These are phyloP conservation scores for Psittacula derbiana DNA, from an alignment of 2,797 vertebrate species.

Conservation along the genomic window DNA sequence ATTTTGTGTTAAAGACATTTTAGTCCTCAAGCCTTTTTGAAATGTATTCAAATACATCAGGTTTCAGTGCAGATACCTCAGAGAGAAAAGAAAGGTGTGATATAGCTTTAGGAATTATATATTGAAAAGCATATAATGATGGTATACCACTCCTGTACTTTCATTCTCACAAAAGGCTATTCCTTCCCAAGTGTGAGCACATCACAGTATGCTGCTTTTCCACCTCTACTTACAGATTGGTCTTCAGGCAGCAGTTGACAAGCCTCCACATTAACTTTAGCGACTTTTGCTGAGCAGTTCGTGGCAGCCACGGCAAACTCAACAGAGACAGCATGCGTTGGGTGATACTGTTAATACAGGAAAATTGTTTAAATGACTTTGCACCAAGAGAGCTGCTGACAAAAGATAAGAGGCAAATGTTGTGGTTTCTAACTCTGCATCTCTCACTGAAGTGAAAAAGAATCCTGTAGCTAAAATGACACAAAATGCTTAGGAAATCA, in stretches of 20 bases:
- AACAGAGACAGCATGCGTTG: background rate
- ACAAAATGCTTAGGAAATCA: background rate
- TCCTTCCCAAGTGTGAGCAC: background rate
- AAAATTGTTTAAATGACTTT: slow-evolving; percentile 10
- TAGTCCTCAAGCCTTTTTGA: background rate
- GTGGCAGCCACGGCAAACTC: slow-evolving; percentile 76
- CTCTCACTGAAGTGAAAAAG: background rate
- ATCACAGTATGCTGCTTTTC: background rate
- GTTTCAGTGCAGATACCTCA: background rate
- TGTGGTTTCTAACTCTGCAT: background rate
- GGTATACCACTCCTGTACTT: background rate
- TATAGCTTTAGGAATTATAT: background rate
- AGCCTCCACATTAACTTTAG: background rate
- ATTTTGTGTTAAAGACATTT: background rate
- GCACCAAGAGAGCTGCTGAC: background rate
- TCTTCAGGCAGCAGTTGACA: slow-evolving; percentile 47
- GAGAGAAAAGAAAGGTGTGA: background rate
- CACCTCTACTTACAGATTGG: slow-evolving; percentile 50
- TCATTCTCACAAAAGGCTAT: background rate
- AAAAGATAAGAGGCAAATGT: background rate
- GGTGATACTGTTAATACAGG: slow-evolving; percentile 50
- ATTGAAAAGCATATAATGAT: background rate
- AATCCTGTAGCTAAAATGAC: slow-evolving; percentile 35
- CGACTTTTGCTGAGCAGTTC: slow-evolving; percentile 64
- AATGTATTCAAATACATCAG: background rate